Percentiles rank a stretch among this genome's conserved stretches.
Conservation (phyloP, 2,888 invertebrate genomes). For the Mythimna lalbum region DNA sequence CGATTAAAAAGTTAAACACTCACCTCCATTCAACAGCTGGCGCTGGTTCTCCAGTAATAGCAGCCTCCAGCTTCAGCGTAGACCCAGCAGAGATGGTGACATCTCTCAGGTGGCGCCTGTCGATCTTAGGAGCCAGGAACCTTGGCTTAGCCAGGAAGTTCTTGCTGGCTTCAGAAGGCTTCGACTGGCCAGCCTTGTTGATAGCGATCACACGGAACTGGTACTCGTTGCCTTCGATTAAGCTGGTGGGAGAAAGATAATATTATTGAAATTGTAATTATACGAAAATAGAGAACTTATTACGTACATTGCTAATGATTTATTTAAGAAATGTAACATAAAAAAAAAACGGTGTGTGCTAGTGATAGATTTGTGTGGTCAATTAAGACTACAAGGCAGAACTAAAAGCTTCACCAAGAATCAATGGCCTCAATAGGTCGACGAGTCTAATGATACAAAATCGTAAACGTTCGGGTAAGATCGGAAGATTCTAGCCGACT, state of each 20-base stretch:
- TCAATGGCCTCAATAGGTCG: too few species aligned
- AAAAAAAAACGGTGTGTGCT: too few species aligned
- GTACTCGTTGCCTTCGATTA: slow-evolving; percentile 98
- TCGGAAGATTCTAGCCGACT: too few species aligned
- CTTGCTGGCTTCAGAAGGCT: slow-evolving; percentile 97
- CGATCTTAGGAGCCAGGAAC: slow-evolving; percentile 98
- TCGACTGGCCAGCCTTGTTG: slow-evolving; percentile 98
- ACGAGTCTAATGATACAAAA: too few species aligned
- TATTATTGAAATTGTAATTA: too few species aligned
- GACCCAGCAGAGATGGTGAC: slow-evolving; percentile 97
- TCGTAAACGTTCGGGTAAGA: too few species aligned
- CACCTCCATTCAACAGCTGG: slow-evolving; percentile 97
- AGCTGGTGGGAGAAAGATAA: slow-evolving; percentile 69
- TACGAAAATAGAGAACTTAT: not conserved
- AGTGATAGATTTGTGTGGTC: too few species aligned
- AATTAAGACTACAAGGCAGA: too few species aligned
- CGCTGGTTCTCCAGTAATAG: slow-evolving; percentile 98
- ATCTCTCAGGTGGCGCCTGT: slow-evolving; percentile 97
- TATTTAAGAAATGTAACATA: too few species aligned
- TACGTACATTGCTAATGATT: too few species aligned
- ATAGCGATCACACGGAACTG: slow-evolving; percentile 99
- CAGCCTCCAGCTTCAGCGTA: slow-evolving; percentile 97
- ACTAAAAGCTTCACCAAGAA: too few species aligned
- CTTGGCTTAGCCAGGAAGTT: slow-evolving; percentile 96
- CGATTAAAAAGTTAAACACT: not conserved